Base-by-base conservation (phyloP, 2,797 vertebrate species). In the Corythornis leucogaster region DNA sequence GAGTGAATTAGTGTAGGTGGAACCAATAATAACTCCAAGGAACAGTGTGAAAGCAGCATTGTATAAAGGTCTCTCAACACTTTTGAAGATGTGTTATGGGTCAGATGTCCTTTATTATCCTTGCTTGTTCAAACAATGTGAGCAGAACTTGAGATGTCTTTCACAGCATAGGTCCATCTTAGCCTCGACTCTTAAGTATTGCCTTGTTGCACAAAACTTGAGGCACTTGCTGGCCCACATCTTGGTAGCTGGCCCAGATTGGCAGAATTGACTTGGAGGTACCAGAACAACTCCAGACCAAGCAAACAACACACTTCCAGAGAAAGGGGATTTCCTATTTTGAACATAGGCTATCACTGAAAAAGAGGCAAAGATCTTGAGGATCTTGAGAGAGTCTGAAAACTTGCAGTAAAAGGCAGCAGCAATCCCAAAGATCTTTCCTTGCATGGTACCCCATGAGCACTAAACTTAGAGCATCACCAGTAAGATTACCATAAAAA, bases 11-110 rank as follows among this genome's bases (percentile, higher is more conserved):
- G 80, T 83, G 94, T 96, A 78, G 92, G 95, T 89, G 94, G 94
- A 93, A 78, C 79, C 92, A 95, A 91, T 91, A 95, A 95, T 93
- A 95, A 73, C 93, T 93, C 48, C 63, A 80, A 87, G 94, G 93
- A 89, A 77, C 83, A 40, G 55, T 83, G 62, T 81, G 74, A 95
- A 79, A 89, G 74, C 80, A 68, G 6, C 53, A 59, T 81, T 68
- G 31, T 18, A 53, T 66, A 81, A 94, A 93, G 80, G 66, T 84
- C 74, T 88, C 74, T 91, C 25, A 42, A 71, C 67, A 79, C 63
- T 61, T 92, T 63, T 90, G 74, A 80, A 93, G 77, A 57, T 69
- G 46, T 1, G 5, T 90, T 73, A 63, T 38, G 51, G 82, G 62
- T 79, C 75, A 92, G 30, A 58, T 77, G 22, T 74, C 42, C 51